These are phyloP conservation scores for Taurulus bubalis DNA, from an alignment of 2,113 vertebrate species.

Conservation along the genomic window DNA sequence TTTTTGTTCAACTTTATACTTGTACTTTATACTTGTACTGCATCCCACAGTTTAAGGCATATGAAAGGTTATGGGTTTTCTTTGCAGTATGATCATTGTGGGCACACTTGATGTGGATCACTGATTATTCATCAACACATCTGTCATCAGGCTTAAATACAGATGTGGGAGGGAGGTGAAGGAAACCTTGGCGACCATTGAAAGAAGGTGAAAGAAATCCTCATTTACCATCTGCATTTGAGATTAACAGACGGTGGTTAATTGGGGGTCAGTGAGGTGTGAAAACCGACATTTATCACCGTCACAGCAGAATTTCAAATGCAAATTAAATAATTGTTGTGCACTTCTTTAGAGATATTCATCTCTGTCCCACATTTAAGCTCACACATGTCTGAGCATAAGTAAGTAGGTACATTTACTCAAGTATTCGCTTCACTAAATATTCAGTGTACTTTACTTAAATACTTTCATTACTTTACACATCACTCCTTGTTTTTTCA, in stretches of 20 bases:
- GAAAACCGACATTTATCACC: slow-evolving; percentile 4
- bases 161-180: slow-evolving; percentile 40
- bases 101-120: neutral
- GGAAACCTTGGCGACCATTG: slow-evolving; percentile 32
- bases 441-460: neutral
- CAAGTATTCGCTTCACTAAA: neutral
- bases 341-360: neutral
- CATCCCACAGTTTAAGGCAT: neutral
- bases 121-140: slow-evolving; percentile 22
- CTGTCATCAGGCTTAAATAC: slow-evolving; percentile 25
- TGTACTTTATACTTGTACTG: neutral
- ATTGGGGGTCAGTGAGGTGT: slow-evolving; percentile 19
- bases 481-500: neutral
- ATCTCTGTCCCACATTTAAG: slow-evolving; percentile 10
- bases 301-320: neutral
- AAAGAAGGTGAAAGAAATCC: neutral
- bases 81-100: slow-evolving; percentile 7
- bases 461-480: neutral
- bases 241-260: slow-evolving; percentile 34
- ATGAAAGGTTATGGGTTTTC: neutral
- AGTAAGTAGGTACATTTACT: neutral
- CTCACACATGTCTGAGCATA: slow-evolving; percentile 3
- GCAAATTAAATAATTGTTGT: neutral
- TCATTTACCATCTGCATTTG: slow-evolving; percentile 17
- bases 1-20: neutral